These are phyloP conservation scores for Grammomys surdaster DNA, from an alignment of 2,113 vertebrate species.

Conservation along the genomic window DNA sequence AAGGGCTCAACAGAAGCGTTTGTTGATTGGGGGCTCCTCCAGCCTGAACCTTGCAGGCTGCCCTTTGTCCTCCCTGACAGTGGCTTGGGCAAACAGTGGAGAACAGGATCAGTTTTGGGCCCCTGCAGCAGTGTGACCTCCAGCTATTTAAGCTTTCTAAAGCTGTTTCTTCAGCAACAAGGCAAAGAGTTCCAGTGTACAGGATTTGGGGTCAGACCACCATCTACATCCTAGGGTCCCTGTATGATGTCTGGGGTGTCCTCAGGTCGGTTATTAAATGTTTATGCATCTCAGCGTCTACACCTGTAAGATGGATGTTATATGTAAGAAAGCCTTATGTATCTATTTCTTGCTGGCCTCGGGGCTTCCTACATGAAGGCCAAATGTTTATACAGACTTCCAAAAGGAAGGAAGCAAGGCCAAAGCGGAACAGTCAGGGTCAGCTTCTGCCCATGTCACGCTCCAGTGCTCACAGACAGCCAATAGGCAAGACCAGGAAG, in stretches of 20 bases:
- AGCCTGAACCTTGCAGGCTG: neutral
- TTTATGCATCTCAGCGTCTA: neutral
- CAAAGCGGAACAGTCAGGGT: neutral
- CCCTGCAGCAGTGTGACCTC: neutral
- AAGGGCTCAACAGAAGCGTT: neutral
- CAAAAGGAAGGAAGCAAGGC: neutral
- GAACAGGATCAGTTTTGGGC: neutral
- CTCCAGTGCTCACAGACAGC: neutral
- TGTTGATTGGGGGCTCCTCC: neutral
- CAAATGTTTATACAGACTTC: neutral
- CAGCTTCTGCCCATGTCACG: neutral
- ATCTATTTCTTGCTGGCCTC: neutral
- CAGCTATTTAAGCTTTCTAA: constrained; percentile 5
- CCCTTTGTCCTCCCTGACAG: neutral
- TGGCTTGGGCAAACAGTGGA: neutral
- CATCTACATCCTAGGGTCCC: neutral
- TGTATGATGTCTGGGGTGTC: neutral
- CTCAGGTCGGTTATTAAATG: neutral
- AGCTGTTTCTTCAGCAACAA: neutral
- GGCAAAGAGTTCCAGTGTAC: neutral
- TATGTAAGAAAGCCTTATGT: neutral
- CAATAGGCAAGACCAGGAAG: neutral
- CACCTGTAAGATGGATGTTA: neutral
- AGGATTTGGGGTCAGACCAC: neutral
- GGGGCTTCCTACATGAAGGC: neutral